Evolutionary conservation across 1,140 invertebrate species (phyloP).

Genomic region (Prorops nasuta): DNA sequence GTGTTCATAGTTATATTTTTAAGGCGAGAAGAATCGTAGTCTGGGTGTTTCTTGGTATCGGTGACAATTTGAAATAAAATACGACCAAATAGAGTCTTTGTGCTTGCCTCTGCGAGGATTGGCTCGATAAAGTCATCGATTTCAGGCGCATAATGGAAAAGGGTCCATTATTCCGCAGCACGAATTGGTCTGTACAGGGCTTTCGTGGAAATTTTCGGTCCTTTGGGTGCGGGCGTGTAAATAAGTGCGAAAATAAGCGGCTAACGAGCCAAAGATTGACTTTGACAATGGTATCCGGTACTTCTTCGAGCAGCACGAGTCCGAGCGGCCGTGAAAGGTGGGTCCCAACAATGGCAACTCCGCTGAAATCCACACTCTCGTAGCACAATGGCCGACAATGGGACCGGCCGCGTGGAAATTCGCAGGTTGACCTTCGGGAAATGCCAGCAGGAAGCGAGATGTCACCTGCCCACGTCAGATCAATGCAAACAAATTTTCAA

Average conservation of each 20-base stretch:
- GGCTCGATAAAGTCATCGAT: no score
- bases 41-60: no score
- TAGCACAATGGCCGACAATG: slow-evolving; percentile 15
- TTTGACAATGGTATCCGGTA: slow-evolving; percentile 40
- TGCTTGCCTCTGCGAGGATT: no score
- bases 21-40: no score
- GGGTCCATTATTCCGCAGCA: no score
- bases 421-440: slow-evolving; percentile 51
- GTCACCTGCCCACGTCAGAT: slow-evolving; percentile 39
- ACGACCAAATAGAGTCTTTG: no score
- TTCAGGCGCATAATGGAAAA: no score
- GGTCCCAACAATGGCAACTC: slow-evolving; percentile 19
- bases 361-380: slow-evolving; percentile 36
- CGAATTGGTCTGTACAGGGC: no score
- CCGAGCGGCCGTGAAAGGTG: neutral
- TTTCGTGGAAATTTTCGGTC: no score
- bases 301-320: neutral
- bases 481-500: slow-evolving; percentile 53
- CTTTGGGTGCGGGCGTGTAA: slow-evolving; percentile 27
- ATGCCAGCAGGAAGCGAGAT: no score
- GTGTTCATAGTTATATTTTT: no score
- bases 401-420: slow-evolving; percentile 40
- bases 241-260: slow-evolving; percentile 55
- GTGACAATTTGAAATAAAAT: no score
- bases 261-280: slow-evolving; percentile 58